These are phyloP conservation scores for Bufo gargarizans DNA, from an alignment of 2,113 vertebrate genomes.

Conservation along the genomic window DNA sequence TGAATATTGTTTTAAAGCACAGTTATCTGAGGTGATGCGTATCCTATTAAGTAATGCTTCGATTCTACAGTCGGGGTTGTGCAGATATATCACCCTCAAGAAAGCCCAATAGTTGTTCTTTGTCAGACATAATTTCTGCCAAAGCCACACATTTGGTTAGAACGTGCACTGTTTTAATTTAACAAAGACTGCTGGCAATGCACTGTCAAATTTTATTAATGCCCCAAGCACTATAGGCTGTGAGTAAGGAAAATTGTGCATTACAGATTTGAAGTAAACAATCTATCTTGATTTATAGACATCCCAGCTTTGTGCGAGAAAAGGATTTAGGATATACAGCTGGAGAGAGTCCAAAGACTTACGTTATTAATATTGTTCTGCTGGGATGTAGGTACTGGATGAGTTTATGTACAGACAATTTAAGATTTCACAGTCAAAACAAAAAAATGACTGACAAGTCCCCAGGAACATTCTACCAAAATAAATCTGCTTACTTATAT, in stretches of 20 bases:
- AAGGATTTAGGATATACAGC: conserved; percentile 55
- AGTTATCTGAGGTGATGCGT: conserved; percentile 10
- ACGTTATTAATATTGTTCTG: conserved; percentile 58
- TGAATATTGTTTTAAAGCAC: not conserved
- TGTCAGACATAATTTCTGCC: conserved; percentile 50
- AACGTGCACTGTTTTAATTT: conserved; percentile 12
- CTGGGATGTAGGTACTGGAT: conserved; percentile 46
- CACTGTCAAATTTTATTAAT: conserved; percentile 57
- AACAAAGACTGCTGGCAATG: conserved; percentile 56
- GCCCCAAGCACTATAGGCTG: conserved; percentile 46
- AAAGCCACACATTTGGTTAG: conserved; percentile 41
- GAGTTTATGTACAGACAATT: conserved; percentile 13
- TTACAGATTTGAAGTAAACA: conserved; percentile 58
- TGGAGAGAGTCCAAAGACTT: conserved; percentile 53
- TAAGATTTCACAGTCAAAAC: conserved; percentile 38
- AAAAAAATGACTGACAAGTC: conserved; percentile 35
- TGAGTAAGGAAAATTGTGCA: not conserved
- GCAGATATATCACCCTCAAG: conserved; percentile 44
- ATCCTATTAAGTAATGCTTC: conserved; percentile 2
- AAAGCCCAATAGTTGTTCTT: conserved; percentile 48
- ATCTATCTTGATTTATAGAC: conserved; percentile 46
- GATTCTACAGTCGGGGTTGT: conserved; percentile 18
- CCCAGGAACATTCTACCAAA: not conserved
- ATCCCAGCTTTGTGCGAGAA: conserved; percentile 44
- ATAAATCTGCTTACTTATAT: not conserved